Percentiles rank a stretch among this genome's conserved stretches.
Conservation (phyloP, 2,797 vertebrate genomes). For the Microhierax caerulescens region DNA sequence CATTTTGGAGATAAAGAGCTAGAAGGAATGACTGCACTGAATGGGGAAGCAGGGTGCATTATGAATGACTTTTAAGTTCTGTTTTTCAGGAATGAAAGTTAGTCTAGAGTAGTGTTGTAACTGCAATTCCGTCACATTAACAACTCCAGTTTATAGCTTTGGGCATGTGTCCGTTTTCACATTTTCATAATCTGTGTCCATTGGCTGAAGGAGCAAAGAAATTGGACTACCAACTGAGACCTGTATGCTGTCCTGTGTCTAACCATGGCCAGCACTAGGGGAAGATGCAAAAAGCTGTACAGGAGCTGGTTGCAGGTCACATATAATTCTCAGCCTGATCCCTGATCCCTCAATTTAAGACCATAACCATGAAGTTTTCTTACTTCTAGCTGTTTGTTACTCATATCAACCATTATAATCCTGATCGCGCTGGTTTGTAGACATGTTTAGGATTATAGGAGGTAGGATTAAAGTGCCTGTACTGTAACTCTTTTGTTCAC, state of each 20-base stretch:
- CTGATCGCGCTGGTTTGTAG: not conserved
- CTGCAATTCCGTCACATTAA: not conserved
- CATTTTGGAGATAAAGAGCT: conserved; percentile 26
- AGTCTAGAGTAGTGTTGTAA: not conserved
- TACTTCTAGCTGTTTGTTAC: not conserved
- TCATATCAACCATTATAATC: not conserved
- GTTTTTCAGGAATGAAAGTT: conserved; percentile 18
- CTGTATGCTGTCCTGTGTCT: not conserved
- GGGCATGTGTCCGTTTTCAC: not conserved
- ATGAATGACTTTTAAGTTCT: conserved; percentile 5
- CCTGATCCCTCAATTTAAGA: not conserved
- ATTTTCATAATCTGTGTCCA: not conserved
- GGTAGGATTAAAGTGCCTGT: not conserved
- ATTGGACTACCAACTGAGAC: not conserved
- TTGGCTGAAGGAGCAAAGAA: not conserved
- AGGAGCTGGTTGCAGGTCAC: not conserved
- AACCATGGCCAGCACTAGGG: not conserved
- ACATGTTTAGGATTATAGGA: not conserved
- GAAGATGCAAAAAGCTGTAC: not conserved
- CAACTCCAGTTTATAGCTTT: not conserved
- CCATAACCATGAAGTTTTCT: not conserved
- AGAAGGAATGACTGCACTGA: conserved; percentile 10
- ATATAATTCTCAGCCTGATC: not conserved
- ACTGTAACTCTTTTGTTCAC: not conserved
- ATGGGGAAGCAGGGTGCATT: not conserved